These are phyloP conservation scores for Cyprinodon diabolis DNA, from an alignment of 2,797 vertebrate species.

Conservation along the genomic window DNA sequence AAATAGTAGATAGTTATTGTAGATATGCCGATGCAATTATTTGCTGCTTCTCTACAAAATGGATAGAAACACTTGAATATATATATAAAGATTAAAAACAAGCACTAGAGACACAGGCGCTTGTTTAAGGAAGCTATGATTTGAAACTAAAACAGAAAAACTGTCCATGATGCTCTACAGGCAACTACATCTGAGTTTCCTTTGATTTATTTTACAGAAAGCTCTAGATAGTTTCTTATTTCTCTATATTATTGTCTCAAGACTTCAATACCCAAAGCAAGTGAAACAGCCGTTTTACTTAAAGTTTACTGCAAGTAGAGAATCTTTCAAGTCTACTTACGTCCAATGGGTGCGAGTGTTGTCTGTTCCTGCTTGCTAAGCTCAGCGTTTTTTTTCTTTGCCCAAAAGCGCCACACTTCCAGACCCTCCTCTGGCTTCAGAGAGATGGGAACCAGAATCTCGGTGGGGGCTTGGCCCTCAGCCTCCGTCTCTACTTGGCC, in stretches of 20 bases:
- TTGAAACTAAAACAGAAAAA: neutral
- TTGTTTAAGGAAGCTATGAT: neutral
- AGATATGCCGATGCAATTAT: too few species aligned
- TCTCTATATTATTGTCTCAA: neutral
- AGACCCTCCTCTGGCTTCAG: conserved; percentile 98
- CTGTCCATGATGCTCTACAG: neutral
- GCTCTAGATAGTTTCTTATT: neutral
- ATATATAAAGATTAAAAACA: neutral
- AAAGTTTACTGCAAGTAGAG: neutral
- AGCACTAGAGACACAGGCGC: neutral
- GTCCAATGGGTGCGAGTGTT: conserved; percentile 96
- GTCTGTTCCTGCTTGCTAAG: conserved; percentile 92
- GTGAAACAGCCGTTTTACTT: neutral
- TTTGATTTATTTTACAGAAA: neutral
- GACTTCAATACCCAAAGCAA: neutral
- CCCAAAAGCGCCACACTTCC: conserved; percentile 97
- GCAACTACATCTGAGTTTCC: neutral
- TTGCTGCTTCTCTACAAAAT: too few species aligned
- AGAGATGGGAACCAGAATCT: conserved; percentile 92
- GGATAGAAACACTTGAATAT: too few species aligned
- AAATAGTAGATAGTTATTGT: too few species aligned
- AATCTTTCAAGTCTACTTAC: conserved; percentile 78
- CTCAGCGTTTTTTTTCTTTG: conserved; percentile 95
- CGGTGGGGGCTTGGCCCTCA: conserved; percentile 84
- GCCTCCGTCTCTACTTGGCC: conserved; percentile 88